Percentiles rank a stretch among this genome's conserved stretches.
These are phyloP conservation scores for Podarcis raffonei DNA, from an alignment of 2,113 vertebrate species.

Conservation along the genomic window DNA sequence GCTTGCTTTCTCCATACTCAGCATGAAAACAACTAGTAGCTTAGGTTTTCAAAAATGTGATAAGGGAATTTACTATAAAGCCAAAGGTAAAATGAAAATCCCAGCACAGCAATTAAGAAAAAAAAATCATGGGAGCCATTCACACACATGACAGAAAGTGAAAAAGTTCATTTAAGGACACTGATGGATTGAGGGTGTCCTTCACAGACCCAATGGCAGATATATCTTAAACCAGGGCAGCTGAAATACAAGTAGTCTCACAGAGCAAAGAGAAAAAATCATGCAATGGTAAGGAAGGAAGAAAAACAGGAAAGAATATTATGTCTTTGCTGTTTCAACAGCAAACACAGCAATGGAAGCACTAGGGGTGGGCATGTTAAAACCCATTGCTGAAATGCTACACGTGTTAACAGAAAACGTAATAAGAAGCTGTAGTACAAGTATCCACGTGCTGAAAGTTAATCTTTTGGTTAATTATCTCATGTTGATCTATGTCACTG, in stretches of 20 bases:
- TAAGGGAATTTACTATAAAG: conserved; percentile 9
- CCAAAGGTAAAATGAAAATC: not conserved
- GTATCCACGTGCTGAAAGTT: not conserved
- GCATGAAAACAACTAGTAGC: not conserved
- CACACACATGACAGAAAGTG: not conserved
- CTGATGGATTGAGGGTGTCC: no score
- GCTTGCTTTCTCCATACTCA: not conserved
- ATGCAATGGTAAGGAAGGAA: not conserved
- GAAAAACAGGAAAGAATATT: not conserved
- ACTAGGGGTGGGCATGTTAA: not conserved
- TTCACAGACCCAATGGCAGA: not conserved
- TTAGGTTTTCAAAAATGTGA: not conserved
- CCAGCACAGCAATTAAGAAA: not conserved
- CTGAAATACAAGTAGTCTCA: not conserved
- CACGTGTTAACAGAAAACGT: not conserved
- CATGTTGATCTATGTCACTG: not conserved
- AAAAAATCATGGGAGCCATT: not conserved
- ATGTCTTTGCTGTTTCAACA: not conserved
- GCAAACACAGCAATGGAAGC: not conserved
- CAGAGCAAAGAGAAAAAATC: not conserved
- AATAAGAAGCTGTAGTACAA: conserved; percentile 3
- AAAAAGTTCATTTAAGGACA: not conserved
- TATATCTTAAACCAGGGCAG: not conserved
- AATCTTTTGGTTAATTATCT: conserved; percentile 34
- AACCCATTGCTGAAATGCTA: not conserved